Percentiles rank a stretch among this genome's conserved stretches.
Conservation (phyloP, 2,888 invertebrate species). For the Eulithis testata region DNA sequence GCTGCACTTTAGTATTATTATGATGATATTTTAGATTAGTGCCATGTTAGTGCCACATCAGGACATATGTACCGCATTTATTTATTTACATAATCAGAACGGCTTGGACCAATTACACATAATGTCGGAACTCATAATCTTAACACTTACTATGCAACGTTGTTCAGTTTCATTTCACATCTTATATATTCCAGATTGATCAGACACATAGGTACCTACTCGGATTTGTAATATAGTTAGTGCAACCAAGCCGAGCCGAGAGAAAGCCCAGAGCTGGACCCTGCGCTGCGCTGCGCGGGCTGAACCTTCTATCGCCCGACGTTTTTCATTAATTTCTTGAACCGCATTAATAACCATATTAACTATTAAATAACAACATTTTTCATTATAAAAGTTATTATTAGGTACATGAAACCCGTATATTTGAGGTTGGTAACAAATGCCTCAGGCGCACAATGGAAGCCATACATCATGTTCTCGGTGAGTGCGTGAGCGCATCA, state of each 20-base stretch:
- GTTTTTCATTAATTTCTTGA: conserved; percentile 31
- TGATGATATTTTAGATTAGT: not conserved
- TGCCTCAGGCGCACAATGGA: conserved; percentile 57
- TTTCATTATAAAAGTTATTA: conserved; percentile 71
- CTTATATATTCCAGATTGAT: too few species aligned
- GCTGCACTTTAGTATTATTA: not conserved
- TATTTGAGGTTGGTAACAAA: conserved; percentile 59
- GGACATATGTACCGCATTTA: too few species aligned
- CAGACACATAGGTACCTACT: too few species aligned
- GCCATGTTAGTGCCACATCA: too few species aligned
- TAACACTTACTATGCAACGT: too few species aligned
- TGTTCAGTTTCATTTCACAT: too few species aligned
- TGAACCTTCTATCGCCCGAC: not conserved
- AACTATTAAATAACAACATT: conserved; percentile 60
- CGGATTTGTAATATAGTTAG: too few species aligned
- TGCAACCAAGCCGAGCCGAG: not conserved
- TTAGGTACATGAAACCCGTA: conserved; percentile 59
- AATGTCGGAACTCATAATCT: too few species aligned
- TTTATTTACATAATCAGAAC: too few species aligned
- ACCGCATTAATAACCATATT: conserved; percentile 56
- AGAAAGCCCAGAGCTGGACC: not conserved
- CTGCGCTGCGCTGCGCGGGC: too few species aligned
- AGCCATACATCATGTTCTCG: conserved; percentile 57
- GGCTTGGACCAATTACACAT: too few species aligned
- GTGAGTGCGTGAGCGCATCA: conserved; percentile 25